These are phyloP conservation scores for Alfaro cultratus DNA, from an alignment of 2,797 vertebrate species.

Conservation along the genomic window DNA sequence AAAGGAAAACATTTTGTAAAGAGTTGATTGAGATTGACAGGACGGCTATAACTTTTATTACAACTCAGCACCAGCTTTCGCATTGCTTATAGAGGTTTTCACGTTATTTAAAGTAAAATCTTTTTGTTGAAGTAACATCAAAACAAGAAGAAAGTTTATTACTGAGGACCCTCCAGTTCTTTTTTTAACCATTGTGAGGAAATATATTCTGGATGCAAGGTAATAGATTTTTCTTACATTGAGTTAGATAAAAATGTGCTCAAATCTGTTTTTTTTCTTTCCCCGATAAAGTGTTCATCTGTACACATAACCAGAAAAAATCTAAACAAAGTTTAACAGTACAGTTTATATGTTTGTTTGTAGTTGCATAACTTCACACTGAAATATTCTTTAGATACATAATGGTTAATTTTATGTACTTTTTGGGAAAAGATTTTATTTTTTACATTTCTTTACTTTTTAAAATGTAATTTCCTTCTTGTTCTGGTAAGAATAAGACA, in stretches of 20 bases:
- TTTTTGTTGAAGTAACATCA: constrained; percentile 70
- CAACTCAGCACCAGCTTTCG: constrained; percentile 75
- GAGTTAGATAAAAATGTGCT: neutral
- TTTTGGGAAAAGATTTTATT: neutral
- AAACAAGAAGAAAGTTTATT: constrained; percentile 60
- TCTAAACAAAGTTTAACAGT: neutral
- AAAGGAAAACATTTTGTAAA: constrained; percentile 49
- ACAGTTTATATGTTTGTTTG: neutral
- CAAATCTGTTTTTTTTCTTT: neutral
- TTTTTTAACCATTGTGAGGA: constrained; percentile 52
- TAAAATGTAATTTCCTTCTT: neutral
- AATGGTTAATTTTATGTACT: neutral
- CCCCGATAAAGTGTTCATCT: neutral
- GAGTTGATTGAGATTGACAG: constrained; percentile 70
- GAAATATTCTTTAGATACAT: neutral
- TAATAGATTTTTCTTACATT: constrained; percentile 5
- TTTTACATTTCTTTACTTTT: neutral
- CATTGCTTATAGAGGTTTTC: constrained; percentile 69
- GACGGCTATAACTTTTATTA: constrained; percentile 76
- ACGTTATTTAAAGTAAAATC: constrained; percentile 74
- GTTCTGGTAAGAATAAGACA: neutral
- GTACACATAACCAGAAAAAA: neutral
- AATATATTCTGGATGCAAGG: constrained; percentile 46
- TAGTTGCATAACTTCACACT: neutral
- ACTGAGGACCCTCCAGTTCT: neutral